A percentile compares a stretch with the other conserved stretches of the same genome.
Evolutionary conservation across 2,888 invertebrate genomes (phyloP).

Genomic region (Erebia ligea): DNA sequence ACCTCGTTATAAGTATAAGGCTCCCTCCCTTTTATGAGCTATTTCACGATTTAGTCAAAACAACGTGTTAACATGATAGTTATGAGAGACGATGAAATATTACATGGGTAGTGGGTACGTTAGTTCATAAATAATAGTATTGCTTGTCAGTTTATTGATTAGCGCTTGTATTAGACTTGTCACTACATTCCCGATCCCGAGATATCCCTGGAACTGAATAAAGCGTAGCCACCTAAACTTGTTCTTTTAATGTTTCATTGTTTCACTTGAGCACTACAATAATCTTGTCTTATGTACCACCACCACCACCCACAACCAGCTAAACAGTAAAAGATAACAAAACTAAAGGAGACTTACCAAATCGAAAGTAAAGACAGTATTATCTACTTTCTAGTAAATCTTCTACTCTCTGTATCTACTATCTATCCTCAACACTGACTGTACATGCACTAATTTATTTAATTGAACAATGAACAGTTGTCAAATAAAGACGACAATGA

Average conservation of each 20-base stretch:
- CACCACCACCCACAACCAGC: too few species aligned
- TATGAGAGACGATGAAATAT: constrained; percentile 12
- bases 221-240: too few species aligned
- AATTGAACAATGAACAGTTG: too few species aligned
- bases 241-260: too few species aligned
- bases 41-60: constrained; percentile 38
- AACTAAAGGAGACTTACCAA: background rate
- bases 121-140: background rate
- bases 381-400: background rate
- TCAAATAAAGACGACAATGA: constrained; percentile 9
- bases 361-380: background rate
- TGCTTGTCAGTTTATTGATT: background rate
- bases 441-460: background rate
- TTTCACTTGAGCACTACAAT: too few species aligned
- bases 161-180: background rate
- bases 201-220: too few species aligned
- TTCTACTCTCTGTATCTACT: background rate
- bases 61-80: constrained; percentile 38
- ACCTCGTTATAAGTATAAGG: constrained; percentile 46
- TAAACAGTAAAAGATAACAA: too few species aligned
- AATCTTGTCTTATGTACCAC: too few species aligned
- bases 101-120: background rate
- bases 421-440: background rate
- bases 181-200: too few species aligned
- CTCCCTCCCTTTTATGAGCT: constrained; percentile 42